These are phyloP conservation scores for Smittia sp. DNA, from an alignment of 2,888 invertebrate genomes.

Conservation along the genomic window DNA sequence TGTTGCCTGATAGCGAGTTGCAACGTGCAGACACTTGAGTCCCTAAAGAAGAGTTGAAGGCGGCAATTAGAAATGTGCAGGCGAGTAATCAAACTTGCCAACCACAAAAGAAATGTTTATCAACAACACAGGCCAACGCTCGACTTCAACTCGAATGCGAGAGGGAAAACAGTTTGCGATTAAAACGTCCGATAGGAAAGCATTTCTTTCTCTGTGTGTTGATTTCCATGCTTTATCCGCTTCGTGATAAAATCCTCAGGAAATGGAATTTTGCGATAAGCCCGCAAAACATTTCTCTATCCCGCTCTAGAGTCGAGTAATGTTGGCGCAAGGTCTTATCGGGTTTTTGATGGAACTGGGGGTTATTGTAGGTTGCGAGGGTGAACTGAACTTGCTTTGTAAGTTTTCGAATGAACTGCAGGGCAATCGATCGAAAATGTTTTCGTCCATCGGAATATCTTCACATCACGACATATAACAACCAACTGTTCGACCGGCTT, in stretches of 20 bases:
- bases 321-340: constrained; percentile 7
- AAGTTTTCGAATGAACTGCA: too few relatives aligned
- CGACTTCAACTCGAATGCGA: neutral
- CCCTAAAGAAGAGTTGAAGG: neutral
- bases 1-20: neutral
- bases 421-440: too few relatives aligned
- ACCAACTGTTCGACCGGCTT: too few relatives aligned
- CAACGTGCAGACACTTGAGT: neutral
- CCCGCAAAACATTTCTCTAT: too few relatives aligned
- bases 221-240: constrained; percentile 23
- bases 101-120: constrained; percentile 15
- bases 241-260: constrained; percentile 26
- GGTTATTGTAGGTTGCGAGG: too few relatives aligned
- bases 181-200: neutral
- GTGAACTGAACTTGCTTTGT: too few relatives aligned
- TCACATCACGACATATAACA: too few relatives aligned
- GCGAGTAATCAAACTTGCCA: neutral
- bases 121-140: neutral
- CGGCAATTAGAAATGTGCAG: neutral
- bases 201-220: constrained; percentile 17
- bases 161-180: constrained; percentile 7
- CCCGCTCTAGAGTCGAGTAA: neutral
- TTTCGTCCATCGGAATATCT: too few relatives aligned
- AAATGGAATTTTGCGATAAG: constrained; percentile 30
- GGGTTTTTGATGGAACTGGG: too few relatives aligned